phyloP scores from a whole-genome alignment of 2,797 vertebrate genomes.

The Sebastes wilsoni region DNA sequence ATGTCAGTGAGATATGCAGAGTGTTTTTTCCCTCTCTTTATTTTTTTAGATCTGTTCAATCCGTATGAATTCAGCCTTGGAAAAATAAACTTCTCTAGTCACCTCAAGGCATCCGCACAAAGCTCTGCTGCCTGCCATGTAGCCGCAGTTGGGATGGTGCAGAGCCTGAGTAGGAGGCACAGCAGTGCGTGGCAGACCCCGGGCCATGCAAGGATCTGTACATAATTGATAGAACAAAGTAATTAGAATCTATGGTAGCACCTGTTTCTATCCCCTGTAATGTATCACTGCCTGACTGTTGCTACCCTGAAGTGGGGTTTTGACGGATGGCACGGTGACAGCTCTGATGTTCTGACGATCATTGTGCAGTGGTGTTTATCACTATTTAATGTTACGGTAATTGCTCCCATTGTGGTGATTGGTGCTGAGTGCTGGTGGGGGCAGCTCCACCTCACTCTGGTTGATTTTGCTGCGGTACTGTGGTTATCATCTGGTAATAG shows the following conservation, averaged over 20 bases:
- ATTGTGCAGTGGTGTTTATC: conserved; percentile 75
- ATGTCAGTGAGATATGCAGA: conserved; percentile 59
- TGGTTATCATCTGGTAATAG: not conserved
- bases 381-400: conserved; percentile 81
- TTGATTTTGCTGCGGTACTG: conserved; percentile 46
- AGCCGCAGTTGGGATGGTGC: conserved; percentile 58
- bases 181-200: conserved; percentile 67
- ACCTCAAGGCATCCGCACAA: conserved; percentile 60
- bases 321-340: conserved; percentile 77
- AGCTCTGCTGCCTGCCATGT: conserved; percentile 43
- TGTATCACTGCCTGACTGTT: conserved; percentile 76
- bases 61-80: conserved; percentile 44
- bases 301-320: conserved; percentile 61
- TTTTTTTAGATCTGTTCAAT: conserved; percentile 33
- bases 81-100: conserved; percentile 60
- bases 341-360: conserved; percentile 78
- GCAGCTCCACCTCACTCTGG: conserved; percentile 56
- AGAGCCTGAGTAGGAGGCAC: conserved; percentile 57
- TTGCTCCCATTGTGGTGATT: conserved; percentile 76
- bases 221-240: conserved; percentile 86
- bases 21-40: not conserved
- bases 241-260: conserved; percentile 81
- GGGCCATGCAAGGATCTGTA: conserved; percentile 71
- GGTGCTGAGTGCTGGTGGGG: conserved; percentile 60
- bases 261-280: conserved; percentile 81